Percentiles rank a stretch among this genome's conserved stretches.
These are phyloP conservation scores for Xiphorhynchus elegans DNA, from an alignment of 2,113 vertebrate genomes.

Conservation along the genomic window DNA sequence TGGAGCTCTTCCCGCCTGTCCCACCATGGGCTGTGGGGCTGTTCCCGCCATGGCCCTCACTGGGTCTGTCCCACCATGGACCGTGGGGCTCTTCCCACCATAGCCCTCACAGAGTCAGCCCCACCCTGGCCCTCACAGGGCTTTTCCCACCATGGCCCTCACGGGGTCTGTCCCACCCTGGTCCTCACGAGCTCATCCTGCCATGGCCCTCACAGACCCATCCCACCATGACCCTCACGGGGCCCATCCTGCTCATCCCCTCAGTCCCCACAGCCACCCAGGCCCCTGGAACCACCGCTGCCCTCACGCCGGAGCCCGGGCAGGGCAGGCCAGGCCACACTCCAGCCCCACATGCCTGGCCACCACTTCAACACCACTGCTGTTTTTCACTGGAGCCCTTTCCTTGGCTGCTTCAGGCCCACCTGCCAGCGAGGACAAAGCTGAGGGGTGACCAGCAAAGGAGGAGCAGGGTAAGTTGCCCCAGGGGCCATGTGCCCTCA, in stretches of 20 bases:
- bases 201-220: too few species aligned
- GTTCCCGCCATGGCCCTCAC: too few species aligned
- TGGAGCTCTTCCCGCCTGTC: too few species aligned
- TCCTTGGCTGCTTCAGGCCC: not conserved
- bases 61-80: too few species aligned
- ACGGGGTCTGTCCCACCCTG: too few species aligned
- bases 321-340: not conserved
- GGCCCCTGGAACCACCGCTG: too few species aligned
- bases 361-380: accelerated
- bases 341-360: accelerated
- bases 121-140: too few species aligned
- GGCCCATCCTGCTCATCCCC: accelerated
- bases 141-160: too few species aligned
- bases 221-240: not conserved
- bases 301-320: not conserved
- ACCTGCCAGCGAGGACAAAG: not conserved
- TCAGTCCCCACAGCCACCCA: not conserved
- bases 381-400: accelerated
- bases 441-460: not conserved
- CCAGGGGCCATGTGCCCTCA: not conserved
- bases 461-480: not conserved
- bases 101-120: too few species aligned
- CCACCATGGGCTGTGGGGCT: too few species aligned
- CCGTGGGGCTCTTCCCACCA: too few species aligned
- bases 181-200: too few species aligned